Conservation (phyloP, 2,797 vertebrate species). For the Argya squamiceps region DNA sequence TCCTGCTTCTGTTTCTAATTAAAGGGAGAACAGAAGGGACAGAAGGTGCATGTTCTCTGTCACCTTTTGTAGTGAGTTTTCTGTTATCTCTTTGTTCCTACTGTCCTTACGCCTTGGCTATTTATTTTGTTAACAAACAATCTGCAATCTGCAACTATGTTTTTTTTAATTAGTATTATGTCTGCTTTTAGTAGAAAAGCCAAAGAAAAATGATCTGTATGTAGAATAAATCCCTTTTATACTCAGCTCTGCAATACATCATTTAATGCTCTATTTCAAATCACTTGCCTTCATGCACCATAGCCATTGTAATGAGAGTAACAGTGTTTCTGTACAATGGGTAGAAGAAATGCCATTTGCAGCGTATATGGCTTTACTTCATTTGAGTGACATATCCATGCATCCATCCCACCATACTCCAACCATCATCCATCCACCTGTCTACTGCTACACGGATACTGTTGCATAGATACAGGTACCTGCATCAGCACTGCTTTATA, state of each 20-base stretch:
- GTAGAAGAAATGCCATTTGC: background rate
- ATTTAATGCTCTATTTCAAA: background rate
- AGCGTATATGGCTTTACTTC: background rate
- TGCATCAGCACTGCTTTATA: background rate
- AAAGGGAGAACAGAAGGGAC: background rate
- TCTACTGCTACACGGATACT: background rate
- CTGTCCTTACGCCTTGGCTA: background rate
- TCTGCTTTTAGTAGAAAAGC: conserved; percentile 4
- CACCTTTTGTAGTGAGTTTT: conserved; percentile 16
- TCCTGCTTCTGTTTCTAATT: conserved; percentile 25
- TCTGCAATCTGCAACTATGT: background rate
- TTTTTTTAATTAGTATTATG: background rate
- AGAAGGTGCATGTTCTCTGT: background rate
- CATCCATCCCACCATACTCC: background rate
- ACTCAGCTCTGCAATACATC: background rate
- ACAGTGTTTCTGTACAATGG: background rate
- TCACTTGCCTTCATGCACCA: background rate
- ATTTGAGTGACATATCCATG: background rate
- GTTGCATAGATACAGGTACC: rapidly evolving
- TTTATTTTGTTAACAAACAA: conserved; percentile 35
- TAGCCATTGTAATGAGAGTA: background rate
- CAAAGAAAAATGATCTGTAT: background rate
- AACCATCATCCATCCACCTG: background rate
- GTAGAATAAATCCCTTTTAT: background rate
- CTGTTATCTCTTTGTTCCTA: conserved; percentile 11